Base-by-base conservation (phyloP, 1,140 invertebrate genomes). In the Drosophila orena region DNA sequence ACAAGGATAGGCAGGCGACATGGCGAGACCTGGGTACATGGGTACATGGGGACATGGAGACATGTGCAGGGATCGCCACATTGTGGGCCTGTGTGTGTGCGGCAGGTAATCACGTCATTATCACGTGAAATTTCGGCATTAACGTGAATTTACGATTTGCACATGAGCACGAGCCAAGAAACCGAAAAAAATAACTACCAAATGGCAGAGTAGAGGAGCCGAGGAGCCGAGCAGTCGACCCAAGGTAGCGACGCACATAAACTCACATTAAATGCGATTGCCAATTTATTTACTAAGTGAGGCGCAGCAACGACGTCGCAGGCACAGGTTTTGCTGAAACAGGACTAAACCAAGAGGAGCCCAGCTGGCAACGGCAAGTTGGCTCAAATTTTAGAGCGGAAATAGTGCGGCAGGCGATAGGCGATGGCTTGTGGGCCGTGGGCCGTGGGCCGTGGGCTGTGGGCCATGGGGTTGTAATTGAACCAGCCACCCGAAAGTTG, bases 91-190 rank as follows among this genome's bases (percentile, higher is more conserved):
- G 54, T 11, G 73, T 89, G 79, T 30, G 30, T 30, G 30, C 59
- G 77, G 61, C 77, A 74, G 81, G 88, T 90, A 90, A 90, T 90
- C 88, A 90, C 86, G 88, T 90, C 88, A 90, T 90, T 90, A 90
- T 90, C 86, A 90, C 86, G 86, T 90, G 86, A 90, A 91, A 86
- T 91, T 91, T 88, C 75, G 76, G 86, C 86, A 90, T 90, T 90
- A 90, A 86, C 76, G 81, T 85, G 73, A 89, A 89, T 89, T 89
- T 89, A 89, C 85, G 85, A 85, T 89, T 89, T 85, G 86, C 85
- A 89, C 84, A 89, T 84, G 84, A 89, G 79, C 84, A 84, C 79
- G 56, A 74, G 74, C 57, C 73, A 50, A 65, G 64, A 43, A 73
- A 52, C 59, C 30, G 27, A 15, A 42, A 42, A 57, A 47, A 68